Conservation (phyloP, 1,140 invertebrate genomes). For the Aphidius ervi region DNA sequence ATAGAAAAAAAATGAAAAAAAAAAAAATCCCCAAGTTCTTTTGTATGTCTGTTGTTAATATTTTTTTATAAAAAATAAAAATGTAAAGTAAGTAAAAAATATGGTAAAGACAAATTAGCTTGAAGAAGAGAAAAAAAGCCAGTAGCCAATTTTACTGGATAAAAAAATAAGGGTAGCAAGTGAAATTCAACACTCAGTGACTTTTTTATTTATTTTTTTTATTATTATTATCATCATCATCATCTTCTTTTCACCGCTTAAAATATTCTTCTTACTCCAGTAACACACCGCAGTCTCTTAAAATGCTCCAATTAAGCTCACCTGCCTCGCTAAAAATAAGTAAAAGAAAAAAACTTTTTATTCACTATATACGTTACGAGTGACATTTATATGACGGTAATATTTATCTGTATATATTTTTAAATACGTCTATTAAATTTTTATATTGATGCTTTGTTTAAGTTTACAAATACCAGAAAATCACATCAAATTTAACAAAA, state of each 20-base stretch:
- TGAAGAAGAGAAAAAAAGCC: background rate
- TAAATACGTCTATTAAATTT: too few species aligned
- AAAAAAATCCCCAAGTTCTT: too few species aligned
- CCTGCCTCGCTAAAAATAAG: background rate
- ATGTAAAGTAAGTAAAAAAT: background rate
- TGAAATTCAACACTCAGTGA: conserved; percentile 18
- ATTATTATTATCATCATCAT: background rate
- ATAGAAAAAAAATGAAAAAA: too few species aligned
- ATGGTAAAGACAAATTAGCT: conserved; percentile 13
- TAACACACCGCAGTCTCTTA: conserved; percentile 14
- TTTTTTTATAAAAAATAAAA: background rate
- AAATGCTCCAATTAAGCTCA: conserved; percentile 21
- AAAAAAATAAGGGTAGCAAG: conserved; percentile 7
- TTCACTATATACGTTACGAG: too few species aligned
- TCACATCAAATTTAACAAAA: too few species aligned
- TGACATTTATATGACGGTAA: too few species aligned
- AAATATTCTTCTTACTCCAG: conserved; percentile 15
- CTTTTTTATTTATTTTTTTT: conserved; percentile 3
- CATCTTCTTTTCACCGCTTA: conserved; percentile 6
- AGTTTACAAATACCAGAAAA: too few species aligned
- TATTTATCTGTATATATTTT: too few species aligned
- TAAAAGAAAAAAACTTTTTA: background rate
- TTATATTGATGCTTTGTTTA: too few species aligned
- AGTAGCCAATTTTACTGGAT: conserved; percentile 14
- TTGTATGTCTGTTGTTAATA: too few species aligned